Evolutionary conservation across 2,113 vertebrate genomes (phyloP), one percentile per base, ranked within the genome.

Genomic region (Suricata suricatta): DNA sequence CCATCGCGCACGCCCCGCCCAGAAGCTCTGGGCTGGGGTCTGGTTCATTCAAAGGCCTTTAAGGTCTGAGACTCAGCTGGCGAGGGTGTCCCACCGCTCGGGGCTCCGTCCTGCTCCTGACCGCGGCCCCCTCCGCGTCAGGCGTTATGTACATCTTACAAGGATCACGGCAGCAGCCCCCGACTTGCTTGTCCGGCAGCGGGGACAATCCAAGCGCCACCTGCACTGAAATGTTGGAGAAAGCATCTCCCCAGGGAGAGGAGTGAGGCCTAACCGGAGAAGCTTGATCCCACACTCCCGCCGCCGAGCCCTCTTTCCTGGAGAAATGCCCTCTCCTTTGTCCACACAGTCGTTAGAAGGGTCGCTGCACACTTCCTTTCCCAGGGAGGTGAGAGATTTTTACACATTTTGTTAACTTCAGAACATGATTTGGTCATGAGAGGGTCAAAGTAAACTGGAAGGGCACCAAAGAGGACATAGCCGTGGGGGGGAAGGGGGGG

Each of bases 121-220:
- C 7, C 5, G 5, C 9, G 15, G 35, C 41, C n/a, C 33, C 13
- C 4, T 50, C 33, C 5, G 11, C 7, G 2, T 29, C 6, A 0
- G 5, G 33, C 2, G 3, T 29, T 13, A 2, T 38, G 5, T 57
- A 31, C 81, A 23, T 23, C 35, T 47, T 11, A 14, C 29, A 31
- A 92, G 17, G 13, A 6, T 12, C 5, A 1, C 19, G 7, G 0
- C 6, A 16, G 41, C 1, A n/a, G 23, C 17, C 31, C 38, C 7
- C 19, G 25, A 80, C 29, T 7, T 14, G 5, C n/a, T 33, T 35
- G 17, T 31, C 68, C 21, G 7, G 27, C 2, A 71, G 72, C 35
- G 31, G 52, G 38, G 19, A 12, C 5, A 47, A 44, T 4, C 7
- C 3, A 9, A 7, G 15, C 0, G 0, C n/a, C 31, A 0, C 7